Evolutionary conservation across 53 echinoderm and acorn worm species (phyloP), one percentile per base, ranked within the genome.

Genomic region (Holothuria scabra): DNA sequence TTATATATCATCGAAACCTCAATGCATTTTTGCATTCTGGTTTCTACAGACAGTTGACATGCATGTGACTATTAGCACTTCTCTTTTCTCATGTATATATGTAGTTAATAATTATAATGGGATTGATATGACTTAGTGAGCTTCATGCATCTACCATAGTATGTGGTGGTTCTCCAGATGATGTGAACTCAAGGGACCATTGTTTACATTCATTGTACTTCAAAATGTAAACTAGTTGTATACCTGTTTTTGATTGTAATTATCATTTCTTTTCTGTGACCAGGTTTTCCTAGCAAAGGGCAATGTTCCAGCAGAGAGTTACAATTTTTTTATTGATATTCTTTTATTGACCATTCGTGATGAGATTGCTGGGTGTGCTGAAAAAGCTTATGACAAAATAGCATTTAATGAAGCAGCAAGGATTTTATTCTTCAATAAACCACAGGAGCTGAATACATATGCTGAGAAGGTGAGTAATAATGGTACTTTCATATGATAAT

Each of bases 241-340:
- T 25, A 19, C 37, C 41, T 46, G 41, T 5, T 25, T 24, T 0
- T 74, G 2, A 22, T 33, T 23, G 52, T 75, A 12, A 61, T 81
- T 32, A 16, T 68, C 46, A 44, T 9, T 52, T 52, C 41, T 52
- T 16, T 35, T 44, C 24, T 72, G 30, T 44, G 25, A 29, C 31
- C 84, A 96, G 97, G 97, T 96, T 28, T 96, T 96, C 75, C 92
- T 96, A 55, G 97, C 97, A 5, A 96, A 94, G 84, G 97, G 94
- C 83, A 96, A 94, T 23, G 97, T 96, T 46, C 97, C 97, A 74
- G 97, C 97, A 24, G 97, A 96, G 76, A 94, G 94, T 84, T 96
- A 96, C 72, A 89, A 94, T 66, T 87, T 91, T 44, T 96, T 96
- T 84, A 96, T 96, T 79, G 97, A 96, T 67, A 94, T 96, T 64